Conservation (phyloP, 2,797 vertebrate genomes). For the Acestrorhynchus altus region DNA sequence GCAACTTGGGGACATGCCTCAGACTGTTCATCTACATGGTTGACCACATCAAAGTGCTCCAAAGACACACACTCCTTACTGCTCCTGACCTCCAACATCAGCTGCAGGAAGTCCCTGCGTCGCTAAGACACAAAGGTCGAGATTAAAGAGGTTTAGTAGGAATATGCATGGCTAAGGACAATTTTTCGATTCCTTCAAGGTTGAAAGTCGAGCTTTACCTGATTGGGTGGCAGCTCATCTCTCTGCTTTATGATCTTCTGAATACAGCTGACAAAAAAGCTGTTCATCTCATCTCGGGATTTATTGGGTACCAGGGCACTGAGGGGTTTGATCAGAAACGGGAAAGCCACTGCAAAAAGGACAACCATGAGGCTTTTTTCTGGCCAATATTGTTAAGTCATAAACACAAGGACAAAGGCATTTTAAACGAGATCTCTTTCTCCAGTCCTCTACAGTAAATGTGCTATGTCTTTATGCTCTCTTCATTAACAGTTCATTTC, state of each 20-base stretch:
- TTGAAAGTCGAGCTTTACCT: slow-evolving; percentile 74
- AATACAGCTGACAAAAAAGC: slow-evolving; percentile 86
- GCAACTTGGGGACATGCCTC: neutral
- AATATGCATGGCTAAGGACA: neutral
- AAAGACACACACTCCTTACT: slow-evolving; percentile 61
- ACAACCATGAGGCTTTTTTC: slow-evolving; percentile 20
- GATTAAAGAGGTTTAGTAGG: neutral
- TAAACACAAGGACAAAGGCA: slow-evolving; percentile 35
- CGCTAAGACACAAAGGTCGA: slow-evolving; percentile 72
- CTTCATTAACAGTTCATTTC: slow-evolving; percentile 50
- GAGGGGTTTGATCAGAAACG: slow-evolving; percentile 83
- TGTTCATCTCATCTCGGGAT: slow-evolving; percentile 82
- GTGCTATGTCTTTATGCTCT: slow-evolving; percentile 44
- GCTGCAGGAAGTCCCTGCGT: slow-evolving; percentile 90
- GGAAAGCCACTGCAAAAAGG: slow-evolving; percentile 84
- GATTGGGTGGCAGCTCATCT: slow-evolving; percentile 82
- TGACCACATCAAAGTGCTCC: slow-evolving; percentile 72
- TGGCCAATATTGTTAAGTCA: slow-evolving; percentile 30
- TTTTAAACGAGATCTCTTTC: slow-evolving; percentile 31
- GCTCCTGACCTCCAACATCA: slow-evolving; percentile 84
- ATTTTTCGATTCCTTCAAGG: neutral
- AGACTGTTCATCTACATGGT: slow-evolving; percentile 58
- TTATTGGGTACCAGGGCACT: slow-evolving; percentile 84
- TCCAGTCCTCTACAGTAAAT: slow-evolving; percentile 42
- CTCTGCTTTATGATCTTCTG: slow-evolving; percentile 85